Conservation (phyloP, 2,113 vertebrate species). For the Pangasianodon hypophthalmus region DNA sequence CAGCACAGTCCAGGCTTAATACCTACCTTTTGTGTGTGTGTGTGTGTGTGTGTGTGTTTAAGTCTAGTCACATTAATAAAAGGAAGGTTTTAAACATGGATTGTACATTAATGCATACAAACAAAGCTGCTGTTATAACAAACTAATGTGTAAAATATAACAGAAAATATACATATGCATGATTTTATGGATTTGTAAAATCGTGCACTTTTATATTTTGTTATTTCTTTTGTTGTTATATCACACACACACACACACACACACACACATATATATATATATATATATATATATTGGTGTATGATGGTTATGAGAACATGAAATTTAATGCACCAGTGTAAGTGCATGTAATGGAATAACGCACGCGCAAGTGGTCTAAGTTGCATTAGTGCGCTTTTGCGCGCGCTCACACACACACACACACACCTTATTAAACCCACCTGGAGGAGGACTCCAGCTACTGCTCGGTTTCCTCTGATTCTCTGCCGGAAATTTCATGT, state of each 20-base stretch:
- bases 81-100: no score
- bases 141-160: not conserved
- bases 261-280: not conserved
- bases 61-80: no score
- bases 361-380: constrained; percentile 3
- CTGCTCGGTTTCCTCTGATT: constrained; percentile 92
- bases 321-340: not conserved
- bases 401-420: not conserved
- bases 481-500: constrained; percentile 98
- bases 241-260: not conserved
- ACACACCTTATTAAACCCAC: constrained; percentile 67
- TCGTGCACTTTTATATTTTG: no score
- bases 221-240: not conserved
- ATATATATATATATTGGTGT: no score
- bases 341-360: not conserved
- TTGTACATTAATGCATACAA: not conserved
- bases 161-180: not conserved
- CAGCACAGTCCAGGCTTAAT: not conserved
- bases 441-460: constrained; percentile 88
- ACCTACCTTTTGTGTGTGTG: not conserved
- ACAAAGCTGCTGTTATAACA: not conserved
- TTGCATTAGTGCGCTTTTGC: not conserved
- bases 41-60: no score
- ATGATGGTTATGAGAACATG: not conserved
- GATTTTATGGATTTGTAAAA: no score